A percentile compares a stretch with the other conserved stretches of the same genome.
phyloP scores from a whole-genome alignment of 2,113 vertebrate genomes.

The Hystrix brachyura region DNA sequence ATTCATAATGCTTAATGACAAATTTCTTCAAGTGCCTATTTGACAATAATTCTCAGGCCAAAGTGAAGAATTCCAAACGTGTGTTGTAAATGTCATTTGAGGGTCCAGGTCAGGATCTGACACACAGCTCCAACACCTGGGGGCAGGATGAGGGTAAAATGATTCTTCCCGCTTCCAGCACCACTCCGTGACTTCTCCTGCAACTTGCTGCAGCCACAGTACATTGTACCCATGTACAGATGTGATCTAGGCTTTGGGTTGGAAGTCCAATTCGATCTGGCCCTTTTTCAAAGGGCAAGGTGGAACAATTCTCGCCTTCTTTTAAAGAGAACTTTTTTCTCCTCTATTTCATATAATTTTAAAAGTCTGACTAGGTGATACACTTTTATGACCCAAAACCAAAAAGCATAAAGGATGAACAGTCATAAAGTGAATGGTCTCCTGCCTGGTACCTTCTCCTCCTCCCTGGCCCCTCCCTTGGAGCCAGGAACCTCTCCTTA shows the following conservation, averaged over 20 bases:
- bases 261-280: not conserved
- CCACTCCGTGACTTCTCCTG: not conserved
- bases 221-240: not conserved
- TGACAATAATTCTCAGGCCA: not conserved
- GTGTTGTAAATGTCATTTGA: not conserved
- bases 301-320: constrained; percentile 1
- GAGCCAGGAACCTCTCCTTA: not conserved
- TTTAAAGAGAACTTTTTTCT: constrained; percentile 26
- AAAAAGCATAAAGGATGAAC: not conserved
- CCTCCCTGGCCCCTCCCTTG: not conserved
- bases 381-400: not conserved
- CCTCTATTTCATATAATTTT: not conserved
- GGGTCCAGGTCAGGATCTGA: not conserved
- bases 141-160: not conserved
- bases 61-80: not conserved
- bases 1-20: not conserved
- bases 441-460: not conserved
- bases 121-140: not conserved
- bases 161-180: not conserved
- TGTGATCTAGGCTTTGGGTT: not conserved
- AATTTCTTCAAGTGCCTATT: constrained; percentile 23
- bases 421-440: not conserved
- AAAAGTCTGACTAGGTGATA: not conserved
- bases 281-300: not conserved
- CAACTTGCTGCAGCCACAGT: not conserved